Evolutionary conservation across 2,797 vertebrate species (phyloP).

Genomic region (Fratercula arctica): DNA sequence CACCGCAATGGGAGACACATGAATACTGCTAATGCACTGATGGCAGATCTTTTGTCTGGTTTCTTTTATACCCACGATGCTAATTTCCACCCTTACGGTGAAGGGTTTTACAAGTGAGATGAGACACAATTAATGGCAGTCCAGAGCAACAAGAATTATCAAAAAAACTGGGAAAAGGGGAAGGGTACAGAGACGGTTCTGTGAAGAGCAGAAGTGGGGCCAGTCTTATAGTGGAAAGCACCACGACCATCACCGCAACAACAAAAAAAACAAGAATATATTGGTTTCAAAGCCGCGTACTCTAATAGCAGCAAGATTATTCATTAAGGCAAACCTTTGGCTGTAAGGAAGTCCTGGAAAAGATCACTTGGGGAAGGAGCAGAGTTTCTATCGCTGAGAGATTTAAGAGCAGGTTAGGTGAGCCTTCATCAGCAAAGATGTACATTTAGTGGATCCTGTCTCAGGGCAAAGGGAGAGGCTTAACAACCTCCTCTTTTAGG

Average conservation of each 20-base stretch:
- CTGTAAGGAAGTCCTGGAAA: neutral
- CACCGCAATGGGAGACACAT: rapidly evolving
- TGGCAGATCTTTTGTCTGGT: neutral
- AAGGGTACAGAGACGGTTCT: neutral
- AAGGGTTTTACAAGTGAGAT: neutral
- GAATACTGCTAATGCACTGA: neutral
- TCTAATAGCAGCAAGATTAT: neutral
- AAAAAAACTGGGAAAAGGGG: neutral
- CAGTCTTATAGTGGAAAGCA: neutral
- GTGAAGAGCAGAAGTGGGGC: neutral
- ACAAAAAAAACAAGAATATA: neutral
- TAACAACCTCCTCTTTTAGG: neutral
- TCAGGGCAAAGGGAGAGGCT: neutral
- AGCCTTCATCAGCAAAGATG: neutral
- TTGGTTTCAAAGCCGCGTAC: neutral
- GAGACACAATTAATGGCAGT: neutral
- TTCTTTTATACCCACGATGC: neutral
- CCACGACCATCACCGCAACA: neutral
- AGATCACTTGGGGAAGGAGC: neutral
- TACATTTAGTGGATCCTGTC: neutral
- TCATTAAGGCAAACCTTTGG: neutral
- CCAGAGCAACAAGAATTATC: neutral
- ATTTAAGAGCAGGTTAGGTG: neutral
- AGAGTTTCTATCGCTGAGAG: neutral
- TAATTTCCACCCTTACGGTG: neutral